Conservation (phyloP, 2,888 invertebrate genomes). For the Dyspetes luteomarginatus region DNA sequence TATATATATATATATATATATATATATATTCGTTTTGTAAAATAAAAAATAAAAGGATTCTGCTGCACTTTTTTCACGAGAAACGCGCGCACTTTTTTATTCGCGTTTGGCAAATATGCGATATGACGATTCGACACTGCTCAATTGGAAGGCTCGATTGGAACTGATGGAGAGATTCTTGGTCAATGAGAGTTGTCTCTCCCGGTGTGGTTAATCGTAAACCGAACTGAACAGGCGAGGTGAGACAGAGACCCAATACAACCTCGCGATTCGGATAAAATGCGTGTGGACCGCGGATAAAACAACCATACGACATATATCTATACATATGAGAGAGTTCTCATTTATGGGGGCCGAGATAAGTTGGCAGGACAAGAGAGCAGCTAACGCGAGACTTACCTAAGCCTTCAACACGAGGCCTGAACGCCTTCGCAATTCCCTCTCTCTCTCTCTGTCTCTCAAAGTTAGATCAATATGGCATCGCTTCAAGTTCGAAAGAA, state of each 20-base stretch:
- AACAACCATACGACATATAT: not conserved
- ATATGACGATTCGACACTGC: conserved; percentile 17
- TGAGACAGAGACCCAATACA: conserved; percentile 34
- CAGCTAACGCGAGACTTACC: conserved; percentile 11
- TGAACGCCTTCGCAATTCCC: conserved; percentile 59
- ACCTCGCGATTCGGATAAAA: conserved; percentile 33
- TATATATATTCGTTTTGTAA: not conserved
- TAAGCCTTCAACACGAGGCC: conserved; percentile 29
- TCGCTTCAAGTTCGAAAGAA: not conserved
- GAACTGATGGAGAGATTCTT: conserved; percentile 61
- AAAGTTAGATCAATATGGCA: conserved; percentile 36
- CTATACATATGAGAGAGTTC: not conserved
- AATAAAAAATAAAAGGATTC: not conserved
- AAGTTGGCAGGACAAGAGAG: conserved; percentile 41
- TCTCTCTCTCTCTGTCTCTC: conserved; percentile 10
- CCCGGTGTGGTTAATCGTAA: conserved; percentile 52
- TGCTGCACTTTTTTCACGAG: conserved; percentile 13
- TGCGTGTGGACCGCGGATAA: conserved; percentile 32
- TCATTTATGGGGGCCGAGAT: conserved; percentile 58
- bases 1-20: too few relatives aligned
- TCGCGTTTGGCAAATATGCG: not conserved
- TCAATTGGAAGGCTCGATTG: conserved; percentile 58
- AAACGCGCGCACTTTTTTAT: conserved; percentile 8
- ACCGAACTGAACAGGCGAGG: conserved; percentile 18
- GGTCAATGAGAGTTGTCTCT: conserved; percentile 46